Base-by-base conservation (phyloP, 2,888 invertebrate species). In the Amiota mariae region DNA sequence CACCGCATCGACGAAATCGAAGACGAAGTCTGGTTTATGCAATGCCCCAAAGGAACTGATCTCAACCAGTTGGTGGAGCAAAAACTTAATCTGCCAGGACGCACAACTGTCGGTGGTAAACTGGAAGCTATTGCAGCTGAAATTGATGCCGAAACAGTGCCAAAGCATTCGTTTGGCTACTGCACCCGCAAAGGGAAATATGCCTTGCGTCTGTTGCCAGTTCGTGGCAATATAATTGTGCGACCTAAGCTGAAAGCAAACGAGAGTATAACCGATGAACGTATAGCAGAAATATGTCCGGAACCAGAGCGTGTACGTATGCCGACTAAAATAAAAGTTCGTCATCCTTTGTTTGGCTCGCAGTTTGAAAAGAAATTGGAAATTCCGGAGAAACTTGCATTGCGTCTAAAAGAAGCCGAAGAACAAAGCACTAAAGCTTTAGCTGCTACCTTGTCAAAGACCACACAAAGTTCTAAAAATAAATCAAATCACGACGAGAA, bases 21-120 rank as follows among this genome's bases (percentile, higher is more conserved):
- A 9, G 83, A 85, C 72, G 86, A 86, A 76, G 70, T 85, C 15
- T 87, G 85, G 85, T 20, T 87, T 13, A 70, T 86, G 70, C 85
- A 87, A 73, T 84, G 84, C 59, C 85, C 86, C 6, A 85, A 82
- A 75, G 67, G 24, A 20, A 77, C 79, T 46, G 74, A 84, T 64
- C 67, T 9, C 78, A 9, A 68, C 77, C 66, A 76, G 12, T 70
- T 86, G 1, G 70, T 80, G 68, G 77, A 71, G 6, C 77, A 81
- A n/a, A 85, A 82, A 76, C 24, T 86, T 6, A 86, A 85, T 73
- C 68, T 87, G 1, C 85, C 85, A 0, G 86, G 86, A 0, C 84
- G 85, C 8, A 79, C 77, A 57, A 76, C 79, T 67, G 36, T 81
- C 4, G 67, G 2, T 11, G 72, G 66, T 8, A 74, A 75, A 8